Conservation (phyloP, 2,888 invertebrate genomes). For the Xestobium rufovillosum region DNA sequence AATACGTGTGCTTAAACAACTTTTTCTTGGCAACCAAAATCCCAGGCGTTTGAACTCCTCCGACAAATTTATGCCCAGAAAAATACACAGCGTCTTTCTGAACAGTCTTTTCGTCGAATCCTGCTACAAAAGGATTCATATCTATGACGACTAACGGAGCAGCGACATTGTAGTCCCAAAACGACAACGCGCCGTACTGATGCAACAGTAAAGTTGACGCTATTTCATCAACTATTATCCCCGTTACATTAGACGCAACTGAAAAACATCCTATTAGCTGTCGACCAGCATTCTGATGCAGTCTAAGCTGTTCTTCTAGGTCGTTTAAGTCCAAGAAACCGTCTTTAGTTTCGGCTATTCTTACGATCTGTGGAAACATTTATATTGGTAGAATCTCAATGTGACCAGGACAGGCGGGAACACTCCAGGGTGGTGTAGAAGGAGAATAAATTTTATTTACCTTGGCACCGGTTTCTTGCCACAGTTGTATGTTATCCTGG, state of each 20-base stretch:
- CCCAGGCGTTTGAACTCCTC: slow-evolving; percentile 82
- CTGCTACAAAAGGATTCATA: slow-evolving; percentile 73
- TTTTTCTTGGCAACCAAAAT: slow-evolving; percentile 57
- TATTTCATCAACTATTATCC: slow-evolving; percentile 76
- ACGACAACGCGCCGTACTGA: slow-evolving; percentile 71
- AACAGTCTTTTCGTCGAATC: slow-evolving; percentile 60
- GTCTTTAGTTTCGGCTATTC: slow-evolving; percentile 69
- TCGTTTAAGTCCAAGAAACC: slow-evolving; percentile 73
- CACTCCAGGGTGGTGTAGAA: no score
- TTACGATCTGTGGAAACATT: slow-evolving; percentile 57
- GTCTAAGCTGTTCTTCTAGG: slow-evolving; percentile 61
- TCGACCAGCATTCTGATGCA: slow-evolving; percentile 54
- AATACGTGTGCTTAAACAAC: slow-evolving; percentile 44
- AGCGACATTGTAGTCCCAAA: slow-evolving; percentile 87
- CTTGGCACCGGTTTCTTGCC: slow-evolving; percentile 73
- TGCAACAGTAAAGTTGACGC: slow-evolving; percentile 74
- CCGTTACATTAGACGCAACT: slow-evolving; percentile 83
- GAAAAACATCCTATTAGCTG: slow-evolving; percentile 78
- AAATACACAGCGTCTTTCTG: slow-evolving; percentile 86
- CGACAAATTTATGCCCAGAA: slow-evolving; percentile 84
- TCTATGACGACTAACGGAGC: slow-evolving; percentile 72
- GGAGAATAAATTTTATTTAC: no score
- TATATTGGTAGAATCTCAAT: no score
- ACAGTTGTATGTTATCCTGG: slow-evolving; percentile 69
- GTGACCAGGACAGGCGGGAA: no score